These are phyloP conservation scores for Boleophthalmus pectinirostris DNA, from an alignment of 2,113 vertebrate genomes.

Conservation along the genomic window DNA sequence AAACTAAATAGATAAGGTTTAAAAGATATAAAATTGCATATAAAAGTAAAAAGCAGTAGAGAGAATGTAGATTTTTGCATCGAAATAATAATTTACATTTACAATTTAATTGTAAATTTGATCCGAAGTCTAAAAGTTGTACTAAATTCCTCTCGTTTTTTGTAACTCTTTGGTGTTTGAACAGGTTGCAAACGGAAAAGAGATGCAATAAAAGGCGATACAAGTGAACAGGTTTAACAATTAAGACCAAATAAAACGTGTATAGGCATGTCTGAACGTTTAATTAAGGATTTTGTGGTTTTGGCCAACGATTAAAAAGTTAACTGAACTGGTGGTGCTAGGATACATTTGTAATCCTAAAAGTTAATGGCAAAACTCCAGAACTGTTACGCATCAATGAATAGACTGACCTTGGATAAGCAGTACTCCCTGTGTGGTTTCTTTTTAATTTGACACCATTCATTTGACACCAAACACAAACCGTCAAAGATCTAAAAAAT, in stretches of 20 bases:
- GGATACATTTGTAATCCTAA: background rate
- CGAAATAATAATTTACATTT: background rate
- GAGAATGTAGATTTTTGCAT: background rate
- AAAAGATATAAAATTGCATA: background rate
- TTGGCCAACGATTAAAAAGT: background rate
- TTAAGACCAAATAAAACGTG: background rate
- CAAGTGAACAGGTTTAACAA: background rate
- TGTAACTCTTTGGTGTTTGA: slow-evolving; percentile 3
- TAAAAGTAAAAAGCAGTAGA: no score
- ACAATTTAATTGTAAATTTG: background rate
- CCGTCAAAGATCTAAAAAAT: background rate
- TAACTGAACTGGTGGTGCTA: background rate
- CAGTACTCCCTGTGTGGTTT: background rate
- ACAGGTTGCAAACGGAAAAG: slow-evolving; percentile 4
- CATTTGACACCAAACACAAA: background rate
- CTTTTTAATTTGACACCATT: background rate
- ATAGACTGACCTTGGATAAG: background rate
- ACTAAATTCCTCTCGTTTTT: background rate
- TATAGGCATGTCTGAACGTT: background rate
- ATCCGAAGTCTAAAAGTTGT: background rate
- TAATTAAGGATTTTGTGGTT: background rate
- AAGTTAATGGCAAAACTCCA: background rate
- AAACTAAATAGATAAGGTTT: background rate
- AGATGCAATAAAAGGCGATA: background rate
- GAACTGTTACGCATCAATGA: background rate